Percentiles rank a stretch among this genome's conserved stretches.
Conservation (phyloP, 1,140 invertebrate species). For the Meloidogyne floridensis region DNA sequence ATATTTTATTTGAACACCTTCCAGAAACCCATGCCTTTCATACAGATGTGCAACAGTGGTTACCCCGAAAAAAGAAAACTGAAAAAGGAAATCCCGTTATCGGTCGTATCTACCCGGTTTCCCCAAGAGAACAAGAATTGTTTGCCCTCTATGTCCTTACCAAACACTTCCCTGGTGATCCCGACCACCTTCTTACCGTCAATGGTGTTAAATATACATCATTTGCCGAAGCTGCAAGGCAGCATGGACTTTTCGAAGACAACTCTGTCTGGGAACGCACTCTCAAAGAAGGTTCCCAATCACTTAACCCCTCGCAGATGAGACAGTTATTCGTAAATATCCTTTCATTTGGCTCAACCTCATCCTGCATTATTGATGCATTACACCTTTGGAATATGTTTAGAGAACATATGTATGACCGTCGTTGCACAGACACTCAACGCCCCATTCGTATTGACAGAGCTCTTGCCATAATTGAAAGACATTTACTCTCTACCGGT, state of each 20-base stretch:
- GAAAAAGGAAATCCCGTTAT: background rate
- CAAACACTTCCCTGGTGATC: background rate
- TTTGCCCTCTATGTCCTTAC: slow-evolving; percentile 12
- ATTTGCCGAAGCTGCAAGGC: too few relatives aligned
- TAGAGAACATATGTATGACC: slow-evolving; percentile 18
- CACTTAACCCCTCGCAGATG: background rate
- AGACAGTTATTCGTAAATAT: slow-evolving; percentile 13
- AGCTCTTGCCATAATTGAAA: background rate
- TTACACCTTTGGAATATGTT: slow-evolving; percentile 17
- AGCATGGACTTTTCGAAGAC: too few relatives aligned
- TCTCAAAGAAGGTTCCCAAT: too few relatives aligned
- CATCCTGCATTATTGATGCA: background rate
- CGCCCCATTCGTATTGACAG: slow-evolving; percentile 7
- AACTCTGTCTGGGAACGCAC: too few relatives aligned
- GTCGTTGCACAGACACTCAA: background rate
- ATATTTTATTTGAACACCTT: background rate
- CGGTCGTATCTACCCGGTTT: background rate
- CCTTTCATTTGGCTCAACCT: slow-evolving; percentile 3
- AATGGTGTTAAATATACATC: too few relatives aligned
- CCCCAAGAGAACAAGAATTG: background rate
- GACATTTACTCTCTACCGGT: background rate
- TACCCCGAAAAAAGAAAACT: too few relatives aligned
- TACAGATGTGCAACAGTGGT: too few relatives aligned
- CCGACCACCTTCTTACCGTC: too few relatives aligned
- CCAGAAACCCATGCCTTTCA: background rate